Conservation (phyloP, 2,113 vertebrate species). For the Scalopus aquaticus region DNA sequence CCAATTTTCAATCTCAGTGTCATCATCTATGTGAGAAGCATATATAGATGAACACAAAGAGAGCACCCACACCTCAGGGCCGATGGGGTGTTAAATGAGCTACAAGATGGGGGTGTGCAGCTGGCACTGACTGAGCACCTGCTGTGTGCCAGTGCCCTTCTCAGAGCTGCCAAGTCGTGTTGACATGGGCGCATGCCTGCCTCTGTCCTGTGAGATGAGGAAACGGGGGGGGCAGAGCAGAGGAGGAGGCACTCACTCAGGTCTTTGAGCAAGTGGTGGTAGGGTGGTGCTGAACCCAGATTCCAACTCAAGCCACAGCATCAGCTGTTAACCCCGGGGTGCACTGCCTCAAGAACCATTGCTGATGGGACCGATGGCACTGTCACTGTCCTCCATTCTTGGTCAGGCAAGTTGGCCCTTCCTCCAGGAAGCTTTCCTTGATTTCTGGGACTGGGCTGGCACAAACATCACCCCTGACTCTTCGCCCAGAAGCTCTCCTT, state of each 20-base stretch:
- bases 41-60: neutral
- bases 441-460: neutral
- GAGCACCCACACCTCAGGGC: fast-evolving
- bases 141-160: neutral
- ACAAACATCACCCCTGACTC: neutral
- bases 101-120: fast-evolving
- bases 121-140: neutral
- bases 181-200: fast-evolving
- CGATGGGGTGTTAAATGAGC: neutral
- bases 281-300: neutral
- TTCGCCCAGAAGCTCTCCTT: neutral
- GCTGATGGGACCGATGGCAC: fast-evolving
- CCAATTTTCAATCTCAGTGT: neutral
- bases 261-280: fast-evolving
- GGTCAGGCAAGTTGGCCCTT: neutral
- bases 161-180: neutral
- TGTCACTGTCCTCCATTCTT: neutral
- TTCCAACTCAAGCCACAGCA: neutral
- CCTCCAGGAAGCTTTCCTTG: neutral
- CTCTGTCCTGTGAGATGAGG: fast-evolving
- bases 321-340: neutral
- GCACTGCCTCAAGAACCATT: neutral
- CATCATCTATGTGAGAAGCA: too few species aligned
- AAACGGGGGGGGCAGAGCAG: neutral
- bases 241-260: neutral